Percentiles rank a stretch among this genome's conserved stretches.
These are phyloP conservation scores for Beroe ovata DNA, from an alignment of 37 sponge, comb jelly and placozoan species.

Conservation along the genomic window DNA sequence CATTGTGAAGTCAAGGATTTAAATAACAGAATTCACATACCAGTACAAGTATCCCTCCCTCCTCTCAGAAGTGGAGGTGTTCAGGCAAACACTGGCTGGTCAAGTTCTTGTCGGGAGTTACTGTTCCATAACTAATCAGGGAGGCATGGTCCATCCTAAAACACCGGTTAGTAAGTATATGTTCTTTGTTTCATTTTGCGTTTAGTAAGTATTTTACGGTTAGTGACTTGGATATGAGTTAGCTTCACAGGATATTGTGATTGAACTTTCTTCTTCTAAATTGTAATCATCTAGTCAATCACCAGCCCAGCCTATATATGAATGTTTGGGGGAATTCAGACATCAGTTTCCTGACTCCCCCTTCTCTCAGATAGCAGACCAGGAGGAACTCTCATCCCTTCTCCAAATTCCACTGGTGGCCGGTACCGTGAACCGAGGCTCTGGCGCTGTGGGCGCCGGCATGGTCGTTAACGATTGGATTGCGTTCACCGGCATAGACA, in stretches of 20 bases:
- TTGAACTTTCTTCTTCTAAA: too few species aligned
- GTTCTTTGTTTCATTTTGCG: too few species aligned
- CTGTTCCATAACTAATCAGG: constrained; percentile 89
- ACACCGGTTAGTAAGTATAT: constrained; percentile 50
- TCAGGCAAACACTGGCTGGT: constrained; percentile 93
- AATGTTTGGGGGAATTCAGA: too few species aligned
- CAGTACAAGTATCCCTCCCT: neutral
- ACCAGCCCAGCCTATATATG: too few species aligned
- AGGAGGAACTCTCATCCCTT: constrained; percentile 99
- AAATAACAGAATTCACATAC: too few species aligned
- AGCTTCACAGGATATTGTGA: too few species aligned
- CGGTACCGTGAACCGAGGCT: constrained; percentile 97
- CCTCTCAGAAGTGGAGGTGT: constrained; percentile 84
- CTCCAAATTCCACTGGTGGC: constrained; percentile 98
- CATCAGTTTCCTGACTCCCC: too few species aligned
- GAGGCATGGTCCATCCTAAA: constrained; percentile 83
- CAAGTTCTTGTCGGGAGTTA: constrained; percentile 95
- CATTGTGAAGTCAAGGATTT: too few species aligned
- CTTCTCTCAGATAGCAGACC: constrained; percentile 79
- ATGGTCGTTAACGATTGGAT: constrained; percentile 97
- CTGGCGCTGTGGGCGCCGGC: constrained; percentile 93
- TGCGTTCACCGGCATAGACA: constrained; percentile 96
- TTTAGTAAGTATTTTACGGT: too few species aligned
- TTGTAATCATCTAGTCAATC: too few species aligned
- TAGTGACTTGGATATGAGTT: too few species aligned